Evolutionary conservation across 1,140 invertebrate species (phyloP).

Genomic region (Drosophila lacertosa): DNA sequence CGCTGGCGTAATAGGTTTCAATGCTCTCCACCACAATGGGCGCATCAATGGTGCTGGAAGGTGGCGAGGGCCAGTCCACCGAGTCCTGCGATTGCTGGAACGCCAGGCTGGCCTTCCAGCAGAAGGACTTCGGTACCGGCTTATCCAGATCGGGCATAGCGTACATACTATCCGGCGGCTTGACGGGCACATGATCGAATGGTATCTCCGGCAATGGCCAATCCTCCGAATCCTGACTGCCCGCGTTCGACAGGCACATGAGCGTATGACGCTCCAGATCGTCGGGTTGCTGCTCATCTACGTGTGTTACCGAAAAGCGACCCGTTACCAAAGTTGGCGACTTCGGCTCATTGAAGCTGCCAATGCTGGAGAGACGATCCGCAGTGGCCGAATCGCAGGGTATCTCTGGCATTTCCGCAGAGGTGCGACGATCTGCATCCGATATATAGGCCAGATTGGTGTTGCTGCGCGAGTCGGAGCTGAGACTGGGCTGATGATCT

Average conservation of each 20-base stretch:
- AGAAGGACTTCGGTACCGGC: conserved; percentile 81
- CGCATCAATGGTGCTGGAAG: conserved; percentile 88
- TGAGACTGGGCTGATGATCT: conserved; percentile 92
- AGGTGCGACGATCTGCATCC: conserved; percentile 90
- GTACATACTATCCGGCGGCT: conserved; percentile 72
- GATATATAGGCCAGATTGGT: conserved; percentile 89
- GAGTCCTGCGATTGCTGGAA: conserved; percentile 85
- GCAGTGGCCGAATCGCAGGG: conserved; percentile 88
- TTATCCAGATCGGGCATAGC: conserved; percentile 79
- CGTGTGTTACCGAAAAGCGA: conserved; percentile 81
- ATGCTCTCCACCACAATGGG: conserved; percentile 90
- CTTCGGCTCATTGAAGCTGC: conserved; percentile 84
- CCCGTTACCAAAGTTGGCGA: conserved; percentile 84
- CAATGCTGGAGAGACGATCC: conserved; percentile 74
- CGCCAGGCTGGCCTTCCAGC: conserved; percentile 77
- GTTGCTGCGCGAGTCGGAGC: conserved; percentile 91
- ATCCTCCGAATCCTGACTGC: conserved; percentile 88
- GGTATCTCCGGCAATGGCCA: conserved; percentile 89
- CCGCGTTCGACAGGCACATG: conserved; percentile 82
- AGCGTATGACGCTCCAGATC: conserved; percentile 73
- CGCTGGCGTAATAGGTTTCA: conserved; percentile 93
- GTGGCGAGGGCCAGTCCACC: conserved; percentile 91
- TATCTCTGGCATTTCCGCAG: conserved; percentile 92
- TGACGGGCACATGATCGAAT: conserved; percentile 79
- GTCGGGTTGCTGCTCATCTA: conserved; percentile 70